Evolutionary conservation across 1,140 invertebrate species (phyloP), one percentile per base, ranked within the genome.

Genomic region (Euschistus heros): DNA sequence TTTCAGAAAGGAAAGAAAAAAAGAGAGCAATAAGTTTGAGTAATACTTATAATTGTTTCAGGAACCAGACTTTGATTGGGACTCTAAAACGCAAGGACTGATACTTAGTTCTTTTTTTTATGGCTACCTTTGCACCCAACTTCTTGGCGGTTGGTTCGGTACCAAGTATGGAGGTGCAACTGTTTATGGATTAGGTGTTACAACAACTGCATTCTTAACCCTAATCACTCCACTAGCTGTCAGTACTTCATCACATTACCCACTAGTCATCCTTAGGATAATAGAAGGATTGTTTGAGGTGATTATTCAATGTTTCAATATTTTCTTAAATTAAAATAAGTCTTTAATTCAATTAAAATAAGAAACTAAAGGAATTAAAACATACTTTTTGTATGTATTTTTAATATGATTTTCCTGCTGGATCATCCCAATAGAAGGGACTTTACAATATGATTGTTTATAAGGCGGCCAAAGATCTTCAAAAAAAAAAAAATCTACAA

Each of bases 271-370:
- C 2, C 78, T 92, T 0, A 77, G 94, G 69, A 83, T 95, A 17
- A 73, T 94, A 24, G 90, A 94, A 77, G 94, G 94, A 55, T 74
- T 96, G 44, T 92, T 88, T 74, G 92, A 95, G 82, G 90, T 92
- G 77, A 71, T 61, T 64, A 64, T 64, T 68, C 20, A 65, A 7
- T 37, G n/a, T n/a, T n/a, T n/a, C n/a, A n/a, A n/a, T n/a, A n/a
- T n/a, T n/a, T n/a, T 30, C 30, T 8, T 30, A 30, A 30, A 30
- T 30, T 30, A 30, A 30, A 5, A 30, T 5, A 30, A 30, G 30
- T 30, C 8, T 37, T 37, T 37, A 13, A 37, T 37, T 37, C 8
- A 37, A 37, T 10, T 10, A 37, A 10, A 10, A 6, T 10, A 37
- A 37, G 5, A 10, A 37, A 37, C 33, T 37, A 10, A 6, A 37